Evolutionary conservation across 2,888 invertebrate species (phyloP), one percentile per base, ranked within the genome.

Genomic region (Catotricha subobsoleta): DNA sequence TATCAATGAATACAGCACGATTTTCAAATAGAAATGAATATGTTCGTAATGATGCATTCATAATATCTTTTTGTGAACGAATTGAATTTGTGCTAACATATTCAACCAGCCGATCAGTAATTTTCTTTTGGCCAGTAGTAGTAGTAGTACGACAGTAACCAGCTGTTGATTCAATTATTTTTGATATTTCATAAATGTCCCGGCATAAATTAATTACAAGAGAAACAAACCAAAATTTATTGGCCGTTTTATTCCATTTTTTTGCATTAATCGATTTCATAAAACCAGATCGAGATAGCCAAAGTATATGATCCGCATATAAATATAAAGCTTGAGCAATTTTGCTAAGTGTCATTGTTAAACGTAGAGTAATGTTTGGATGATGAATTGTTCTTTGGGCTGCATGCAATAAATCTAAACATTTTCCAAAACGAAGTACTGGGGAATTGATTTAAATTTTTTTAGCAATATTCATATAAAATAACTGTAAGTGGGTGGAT

Each of bases 351-450:
- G 84, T 82, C 27, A 86, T 58, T 21, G 80, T 77, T 9, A 78
- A 58, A 48, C 81, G 70, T 16, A 88, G 60, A 3, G 74, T 66
- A 13, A 74, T 55, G 54, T 90, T 79, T 21, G 76, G 74, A 55
- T 86, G 72, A 47, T 80, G 73, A 45, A 84, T 69, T 12, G 75
- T 68, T 41, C 74, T 72, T 39, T 86, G 55, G 1, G 82, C 76
- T 19, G 74, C 71, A 54, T 90, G 80, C 29, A 90, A 66, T 37
- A 76, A 72, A 52, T 92, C 91, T 34, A 84, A 54, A 56, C 81
- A 86, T 64, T 84, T 74, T 46, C 91, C 91, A 56, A 91, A 71
- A 31, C 90, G 69, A 16, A 91, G 62, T 51, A 91, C 91, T 91
- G 67, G 49, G 71, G 71, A 45, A 49, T 50, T 48, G 44, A 28